Evolutionary conservation across 2,888 invertebrate genomes (phyloP).

Genomic region (Hypolimnas misippus): DNA sequence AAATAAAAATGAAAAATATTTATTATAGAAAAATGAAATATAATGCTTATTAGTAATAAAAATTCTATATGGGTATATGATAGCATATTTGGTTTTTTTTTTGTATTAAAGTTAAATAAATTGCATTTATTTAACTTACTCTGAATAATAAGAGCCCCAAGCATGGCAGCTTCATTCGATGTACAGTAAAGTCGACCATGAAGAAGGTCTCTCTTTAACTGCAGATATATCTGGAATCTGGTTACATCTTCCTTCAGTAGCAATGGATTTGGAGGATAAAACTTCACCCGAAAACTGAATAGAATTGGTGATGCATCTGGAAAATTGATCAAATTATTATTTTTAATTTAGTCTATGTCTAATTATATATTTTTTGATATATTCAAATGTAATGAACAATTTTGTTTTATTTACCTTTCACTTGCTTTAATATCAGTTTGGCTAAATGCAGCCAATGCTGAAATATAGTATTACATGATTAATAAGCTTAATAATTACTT

Average conservation of each 20-base stretch:
- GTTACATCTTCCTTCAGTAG: conserved; percentile 97
- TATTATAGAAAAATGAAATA: too few relatives aligned
- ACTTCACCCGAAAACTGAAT: conserved; percentile 98
- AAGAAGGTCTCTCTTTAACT: conserved; percentile 96
- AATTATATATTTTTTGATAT: background rate
- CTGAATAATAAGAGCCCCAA: conserved; percentile 96
- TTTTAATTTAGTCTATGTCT: background rate
- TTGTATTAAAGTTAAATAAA: too few relatives aligned
- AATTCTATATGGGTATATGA: too few relatives aligned
- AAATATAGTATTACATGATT: conserved; percentile 58
- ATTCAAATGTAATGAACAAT: background rate
- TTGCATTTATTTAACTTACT: conserved; percentile 85
- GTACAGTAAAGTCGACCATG: conserved; percentile 98
- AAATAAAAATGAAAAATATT: too few relatives aligned
- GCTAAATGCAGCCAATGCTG: conserved; percentile 98
- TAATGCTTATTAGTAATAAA: too few relatives aligned
- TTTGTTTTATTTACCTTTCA: conserved; percentile 87
- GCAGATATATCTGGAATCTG: conserved; percentile 96
- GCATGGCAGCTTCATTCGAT: conserved; percentile 92
- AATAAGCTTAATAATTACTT: too few relatives aligned
- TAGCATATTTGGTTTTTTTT: too few relatives aligned
- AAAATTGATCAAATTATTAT: conserved; percentile 46
- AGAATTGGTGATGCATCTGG: conserved; percentile 95
- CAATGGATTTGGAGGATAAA: conserved; percentile 97
- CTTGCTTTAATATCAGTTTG: conserved; percentile 95